Base-by-base conservation (phyloP, 1,140 invertebrate genomes). In the Drosophila ironensis region DNA sequence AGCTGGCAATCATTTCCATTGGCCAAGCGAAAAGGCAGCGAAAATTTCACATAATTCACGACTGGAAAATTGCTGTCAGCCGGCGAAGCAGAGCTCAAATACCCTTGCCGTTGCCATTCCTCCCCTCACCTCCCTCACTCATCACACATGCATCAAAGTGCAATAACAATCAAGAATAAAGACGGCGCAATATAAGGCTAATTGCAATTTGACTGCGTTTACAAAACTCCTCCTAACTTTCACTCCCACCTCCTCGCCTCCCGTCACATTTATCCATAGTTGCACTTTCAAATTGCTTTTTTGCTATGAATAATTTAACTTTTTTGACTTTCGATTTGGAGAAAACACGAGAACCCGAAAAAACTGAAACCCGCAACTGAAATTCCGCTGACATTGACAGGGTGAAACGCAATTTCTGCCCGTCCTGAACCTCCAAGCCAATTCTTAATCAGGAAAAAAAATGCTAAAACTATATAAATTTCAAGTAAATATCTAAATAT, bases 131-230 rank as follows among this genome's bases (percentile, higher is more conserved):
- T 16, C 12, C 33, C 45, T 12, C 44, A n/a, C 66, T 22, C 37
- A 59, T 72, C 73, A 84, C 78, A 80, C 78, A 84, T 84, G 78
- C 78, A 84, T 86, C 78, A 84, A 84, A 84, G 45, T 71, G 70
- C 74, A 86, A 37, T 56, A 48, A 28, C 70, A 78, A 28, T 35
- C 35, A 66, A 33, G 76, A 78, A 28, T 35, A 28, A 66, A 33
- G 76, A 81, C 57, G 73, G 63, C 60, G 73, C 48, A 78, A 80
- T 73, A 82, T 78, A 78, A 87, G 80, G 80, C 80, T 86, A 86
- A 86, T 87, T 86, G 80, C 80, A 72, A 87, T 80, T 86, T 86
- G 80, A 86, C 80, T 86, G 80, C 80, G 80, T 80, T 86, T 84
- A 71, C 68, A 74, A 73, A 84, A 84, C 48, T 75, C 80, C 67